These are phyloP conservation scores for Porites evermanni DNA, from an alignment of 92 coral and sea anemone genomes.

Conservation along the genomic window DNA sequence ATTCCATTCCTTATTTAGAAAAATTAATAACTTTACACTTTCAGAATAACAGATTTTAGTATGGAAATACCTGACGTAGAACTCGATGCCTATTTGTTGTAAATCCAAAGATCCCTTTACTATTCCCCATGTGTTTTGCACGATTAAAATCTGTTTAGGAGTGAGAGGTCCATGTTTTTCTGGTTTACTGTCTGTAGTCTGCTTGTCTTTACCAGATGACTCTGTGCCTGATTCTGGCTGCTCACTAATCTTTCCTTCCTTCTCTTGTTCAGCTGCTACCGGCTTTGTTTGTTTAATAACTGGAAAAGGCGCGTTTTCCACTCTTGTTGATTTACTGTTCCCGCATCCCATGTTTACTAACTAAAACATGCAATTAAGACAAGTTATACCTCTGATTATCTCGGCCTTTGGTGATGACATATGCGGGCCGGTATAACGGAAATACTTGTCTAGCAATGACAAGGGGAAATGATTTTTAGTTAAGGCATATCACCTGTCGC, in stretches of 20 bases:
- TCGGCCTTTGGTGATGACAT: too few relatives aligned
- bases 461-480: too few relatives aligned
- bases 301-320: not conserved
- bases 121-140: conserved; percentile 27
- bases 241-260: not conserved
- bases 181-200: not conserved
- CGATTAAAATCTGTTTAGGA: conserved; percentile 11
- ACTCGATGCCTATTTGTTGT: conserved; percentile 25
- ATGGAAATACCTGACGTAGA: conserved; percentile 16
- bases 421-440: too few relatives aligned
- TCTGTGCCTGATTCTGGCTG: not conserved
- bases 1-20: too few relatives aligned
- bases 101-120: conserved; percentile 6
- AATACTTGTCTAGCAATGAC: too few relatives aligned
- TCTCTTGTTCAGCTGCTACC: not conserved
- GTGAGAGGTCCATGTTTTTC: not conserved
- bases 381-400: too few relatives aligned
- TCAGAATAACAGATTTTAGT: too few relatives aligned
- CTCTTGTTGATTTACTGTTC: conserved; percentile 6
- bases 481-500: too few relatives aligned
- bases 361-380: too few relatives aligned
- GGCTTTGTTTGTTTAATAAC: not conserved
- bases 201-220: not conserved
- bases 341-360: conserved; percentile 35
- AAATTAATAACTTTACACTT: too few relatives aligned